Percentiles rank a stretch among this genome's conserved stretches.
Evolutionary conservation across 2,797 vertebrate genomes (phyloP).

Genomic region (Sebastes trivittatus): DNA sequence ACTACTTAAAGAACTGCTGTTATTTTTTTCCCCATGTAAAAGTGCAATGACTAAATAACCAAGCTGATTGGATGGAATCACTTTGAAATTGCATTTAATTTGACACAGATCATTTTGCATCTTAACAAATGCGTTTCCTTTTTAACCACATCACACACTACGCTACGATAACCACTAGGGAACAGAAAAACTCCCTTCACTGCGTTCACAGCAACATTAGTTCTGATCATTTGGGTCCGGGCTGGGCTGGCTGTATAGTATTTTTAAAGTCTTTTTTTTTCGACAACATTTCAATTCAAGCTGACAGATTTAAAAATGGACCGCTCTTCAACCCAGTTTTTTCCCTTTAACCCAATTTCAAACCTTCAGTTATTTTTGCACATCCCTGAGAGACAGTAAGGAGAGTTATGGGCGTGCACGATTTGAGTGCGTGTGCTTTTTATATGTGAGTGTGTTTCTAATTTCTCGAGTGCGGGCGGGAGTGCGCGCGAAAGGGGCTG

Average conservation of each 20-base stretch:
- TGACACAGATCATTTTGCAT: slow-evolving; percentile 55
- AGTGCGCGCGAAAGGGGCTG: slow-evolving; percentile 28
- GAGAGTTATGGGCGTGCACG: slow-evolving; percentile 42
- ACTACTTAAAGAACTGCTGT: slow-evolving; percentile 4
- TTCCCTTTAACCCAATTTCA: slow-evolving; percentile 69
- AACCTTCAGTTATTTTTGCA: slow-evolving; percentile 74
- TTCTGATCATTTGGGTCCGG: slow-evolving; percentile 47
- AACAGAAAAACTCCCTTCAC: slow-evolving; percentile 25
- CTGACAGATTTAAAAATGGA: slow-evolving; percentile 67
- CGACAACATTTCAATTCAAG: slow-evolving; percentile 51
- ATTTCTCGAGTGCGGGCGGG: slow-evolving; percentile 52
- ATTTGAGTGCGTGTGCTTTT: slow-evolving; percentile 17
- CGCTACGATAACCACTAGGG: slow-evolving; percentile 10
- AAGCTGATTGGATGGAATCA: slow-evolving; percentile 30
- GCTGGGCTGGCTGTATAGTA: slow-evolving; percentile 12
- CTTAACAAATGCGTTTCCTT: slow-evolving; percentile 39
- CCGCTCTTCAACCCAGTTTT: slow-evolving; percentile 72
- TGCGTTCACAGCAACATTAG: slow-evolving; percentile 55
- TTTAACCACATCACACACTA: slow-evolving; percentile 28
- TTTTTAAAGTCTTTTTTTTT: slow-evolving; percentile 32
- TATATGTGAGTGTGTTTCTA: slow-evolving; percentile 47
- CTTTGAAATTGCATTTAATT: slow-evolving; percentile 33
- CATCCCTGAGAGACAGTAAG: slow-evolving; percentile 63
- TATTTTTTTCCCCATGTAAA: not conserved
- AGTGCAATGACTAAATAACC: slow-evolving; percentile 4